Percentiles rank a stretch among this genome's conserved stretches.
These are phyloP conservation scores for Lepas anatifera DNA, from an alignment of 2,888 invertebrate genomes.

Conservation along the genomic window DNA sequence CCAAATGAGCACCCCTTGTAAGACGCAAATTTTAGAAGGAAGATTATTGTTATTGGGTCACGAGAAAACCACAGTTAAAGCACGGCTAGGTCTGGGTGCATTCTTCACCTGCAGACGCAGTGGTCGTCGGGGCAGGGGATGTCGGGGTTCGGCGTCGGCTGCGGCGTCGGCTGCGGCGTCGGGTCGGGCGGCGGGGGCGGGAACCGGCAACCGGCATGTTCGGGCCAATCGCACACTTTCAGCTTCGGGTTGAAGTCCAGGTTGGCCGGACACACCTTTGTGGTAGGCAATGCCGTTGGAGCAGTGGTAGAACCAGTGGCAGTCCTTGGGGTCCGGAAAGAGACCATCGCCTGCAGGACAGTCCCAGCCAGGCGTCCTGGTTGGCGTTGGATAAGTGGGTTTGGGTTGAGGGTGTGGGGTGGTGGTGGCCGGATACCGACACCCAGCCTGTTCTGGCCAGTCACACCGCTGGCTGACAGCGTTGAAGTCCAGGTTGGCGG, in stretches of 20 bases:
- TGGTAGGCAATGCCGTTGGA: neutral
- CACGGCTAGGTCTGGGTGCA: too few relatives aligned
- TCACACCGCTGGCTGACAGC: neutral
- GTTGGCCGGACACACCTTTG: neutral
- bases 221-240: neutral
- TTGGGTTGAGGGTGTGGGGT: neutral
- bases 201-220: neutral
- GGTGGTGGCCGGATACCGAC: neutral
- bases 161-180: neutral
- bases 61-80: too few relatives aligned
- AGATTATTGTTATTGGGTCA: too few relatives aligned
- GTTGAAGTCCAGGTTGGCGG: neutral
- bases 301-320: slow-evolving; percentile 8
- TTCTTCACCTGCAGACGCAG: slow-evolving; percentile 13
- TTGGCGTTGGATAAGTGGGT: neutral
- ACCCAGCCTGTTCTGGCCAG: neutral
- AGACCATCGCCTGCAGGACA: neutral
- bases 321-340: slow-evolving; percentile 13
- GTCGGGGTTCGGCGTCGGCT: neutral
- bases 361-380: too few relatives aligned
- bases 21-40: too few relatives aligned
- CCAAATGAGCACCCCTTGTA: too few relatives aligned
- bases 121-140: slow-evolving; percentile 11
- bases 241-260: neutral
- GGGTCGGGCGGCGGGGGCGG: neutral